Percentiles rank a stretch among this genome's conserved stretches.
phyloP scores from a whole-genome alignment of 2,113 vertebrate genomes.

The Natator depressus region DNA sequence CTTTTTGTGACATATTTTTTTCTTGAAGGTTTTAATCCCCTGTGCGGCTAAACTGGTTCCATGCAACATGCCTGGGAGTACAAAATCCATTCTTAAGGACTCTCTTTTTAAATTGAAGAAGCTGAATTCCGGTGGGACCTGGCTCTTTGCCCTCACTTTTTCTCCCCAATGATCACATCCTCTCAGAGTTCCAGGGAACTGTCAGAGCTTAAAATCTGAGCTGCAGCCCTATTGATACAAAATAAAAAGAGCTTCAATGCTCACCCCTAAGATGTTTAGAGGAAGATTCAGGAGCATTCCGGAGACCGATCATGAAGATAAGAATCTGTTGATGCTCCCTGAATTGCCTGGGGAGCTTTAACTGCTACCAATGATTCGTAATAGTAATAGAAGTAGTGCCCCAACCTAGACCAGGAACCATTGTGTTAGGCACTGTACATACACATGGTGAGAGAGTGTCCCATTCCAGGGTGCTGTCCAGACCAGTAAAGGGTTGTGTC shows the following conservation, averaged over 20 bases:
- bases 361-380: not conserved
- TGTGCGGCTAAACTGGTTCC: not conserved
- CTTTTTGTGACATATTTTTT: not conserved
- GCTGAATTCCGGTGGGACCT: rapidly evolving
- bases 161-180: not conserved
- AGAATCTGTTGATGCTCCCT: not conserved
- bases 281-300: not conserved
- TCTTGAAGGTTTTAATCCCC: not conserved
- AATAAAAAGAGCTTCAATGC: not conserved
- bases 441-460: not conserved
- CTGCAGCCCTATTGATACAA: not conserved
- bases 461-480: not conserved
- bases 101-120: not conserved
- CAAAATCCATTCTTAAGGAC: not conserved
- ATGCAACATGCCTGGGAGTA: not conserved
- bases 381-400: not conserved
- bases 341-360: not conserved
- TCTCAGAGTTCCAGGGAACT: not conserved
- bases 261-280: not conserved
- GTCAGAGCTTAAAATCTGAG: not conserved
- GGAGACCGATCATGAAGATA: not conserved
- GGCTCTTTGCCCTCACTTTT: not conserved
- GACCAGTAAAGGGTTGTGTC: not conserved
- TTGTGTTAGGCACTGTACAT: not conserved
- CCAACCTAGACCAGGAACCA: not conserved